Evolutionary conservation across 2,888 invertebrate species (phyloP), one percentile per base, ranked within the genome.

Genomic region (Monoplex corrugatus): DNA sequence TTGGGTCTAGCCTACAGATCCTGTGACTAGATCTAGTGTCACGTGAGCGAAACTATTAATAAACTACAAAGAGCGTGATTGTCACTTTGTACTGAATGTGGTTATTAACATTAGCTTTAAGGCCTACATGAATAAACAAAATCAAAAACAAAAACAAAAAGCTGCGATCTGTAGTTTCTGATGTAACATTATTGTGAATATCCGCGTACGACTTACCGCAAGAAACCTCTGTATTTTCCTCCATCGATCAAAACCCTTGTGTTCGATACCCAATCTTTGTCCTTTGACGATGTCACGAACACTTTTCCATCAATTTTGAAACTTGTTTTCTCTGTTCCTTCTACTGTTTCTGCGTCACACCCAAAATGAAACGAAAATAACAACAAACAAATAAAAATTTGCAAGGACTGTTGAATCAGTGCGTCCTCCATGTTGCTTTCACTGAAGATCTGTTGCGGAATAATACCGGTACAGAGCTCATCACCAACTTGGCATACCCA

Each of bases 181-280:
- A n/a, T n/a, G n/a, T n/a, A n/a, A n/a, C n/a, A n/a, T n/a, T n/a
- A n/a, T n/a, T n/a, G n/a, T n/a, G n/a, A n/a, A n/a, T n/a, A n/a
- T n/a, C n/a, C n/a, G n/a, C n/a, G n/a, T 1, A 32, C 50, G 28
- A 78, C 91, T 95, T 95, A 97, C 97, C 96, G 97, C 32, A 99
- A 96, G 95, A 98, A 98, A 86, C 98, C 98, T 92, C 98, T 97
- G 95, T 97, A 98, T 96, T 98, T 98, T 32, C 98, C 99, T 19
- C 98, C 98, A 95, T 99, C 98, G 13, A 98, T 97, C 95, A 98
- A 97, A 78, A 96, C 92, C 89, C 95, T 92, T 23, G 95, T 95
- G 86, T 93, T 93, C 28, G 94, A 89, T 32, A 95, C 92, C 96
- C 96, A 96, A 38, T 95, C 95, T 91, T 95, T 95, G 87, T 95